Conservation (phyloP, 2,113 vertebrate species). For the Cheirogaleus medius region DNA sequence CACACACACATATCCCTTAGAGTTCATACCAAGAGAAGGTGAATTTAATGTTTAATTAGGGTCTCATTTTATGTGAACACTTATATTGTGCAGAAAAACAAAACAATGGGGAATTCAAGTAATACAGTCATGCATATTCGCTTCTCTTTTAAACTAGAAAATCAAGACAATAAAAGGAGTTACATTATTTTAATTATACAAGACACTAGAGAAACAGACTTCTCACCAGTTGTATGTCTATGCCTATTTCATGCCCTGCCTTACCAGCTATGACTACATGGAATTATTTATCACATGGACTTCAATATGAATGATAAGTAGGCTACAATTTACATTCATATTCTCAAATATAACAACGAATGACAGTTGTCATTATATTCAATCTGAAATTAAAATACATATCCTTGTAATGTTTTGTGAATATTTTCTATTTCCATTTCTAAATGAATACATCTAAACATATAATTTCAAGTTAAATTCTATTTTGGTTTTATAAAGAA, state of each 20-base stretch:
- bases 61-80: neutral
- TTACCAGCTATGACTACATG: neutral
- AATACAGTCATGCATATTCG: neutral
- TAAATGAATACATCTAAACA: neutral
- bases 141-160: neutral
- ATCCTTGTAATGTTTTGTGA: neutral
- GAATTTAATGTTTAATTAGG: slow-evolving; percentile 22
- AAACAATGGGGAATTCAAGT: neutral
- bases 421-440: slow-evolving; percentile 45
- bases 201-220: neutral
- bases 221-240: neutral
- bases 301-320: neutral
- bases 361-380: neutral
- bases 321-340: neutral
- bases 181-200: neutral
- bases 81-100: slow-evolving; percentile 10
- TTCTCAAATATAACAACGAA: slow-evolving; percentile 26
- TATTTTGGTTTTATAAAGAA: slow-evolving; percentile 45
- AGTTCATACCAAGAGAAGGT: neutral
- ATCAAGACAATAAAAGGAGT: neutral
- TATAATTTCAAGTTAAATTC: slow-evolving; percentile 31
- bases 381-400: slow-evolving; percentile 31
- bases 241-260: neutral
- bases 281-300: neutral
- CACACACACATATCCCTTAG: neutral